Base-by-base conservation (phyloP, 2,888 invertebrate species). In the Brenthis hecate region DNA sequence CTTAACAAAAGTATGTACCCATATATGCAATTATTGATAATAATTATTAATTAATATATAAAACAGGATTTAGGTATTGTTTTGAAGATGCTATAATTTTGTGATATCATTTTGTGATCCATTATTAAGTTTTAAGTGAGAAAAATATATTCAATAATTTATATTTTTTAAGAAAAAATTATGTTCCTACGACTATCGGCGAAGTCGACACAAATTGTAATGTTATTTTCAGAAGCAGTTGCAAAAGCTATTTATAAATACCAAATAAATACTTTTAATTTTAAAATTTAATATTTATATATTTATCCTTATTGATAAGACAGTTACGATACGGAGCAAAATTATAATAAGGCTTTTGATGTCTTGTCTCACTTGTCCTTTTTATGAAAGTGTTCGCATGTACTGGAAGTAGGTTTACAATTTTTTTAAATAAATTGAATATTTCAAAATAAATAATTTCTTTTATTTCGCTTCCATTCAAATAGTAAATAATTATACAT, bases 331-430 rank as follows among this genome's bases (percentile, higher is more conserved):
- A 48, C 28, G 60, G 50, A n/a, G n/a, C 6, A n/a, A 50, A 56
- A 32, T 8, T 60, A 60, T 48, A 56, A 48, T 63, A 64, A 69
- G 13, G 71, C 66, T 71, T 69, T 69, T 48, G 48, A 61, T 72
- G 63, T 72, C 19, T 69, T 66, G 62, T 60, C 36, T 50, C 50
- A 62, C n/a, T 43, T 61, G 61, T 61, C 61, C 51, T 62, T 66
- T 64, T 68, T 80, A 74, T 77, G 74, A 76, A 74, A 74, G 73
- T 77, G 76, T 80, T 77, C 76, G 77, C 77, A 74, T 76, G 71
- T 72, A 72, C 65, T 72, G 71, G 65, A 71, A 65, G 71, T 72
- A 73, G 72, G 73, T 77, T 69, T 75, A 75, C 72, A 73, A 23
- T 70, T 11, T 70, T 70, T 73, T 74, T 72, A 43, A 73, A 75